Conservation (phyloP, 2,113 vertebrate genomes). For the Neodontobutis hainanensis region DNA sequence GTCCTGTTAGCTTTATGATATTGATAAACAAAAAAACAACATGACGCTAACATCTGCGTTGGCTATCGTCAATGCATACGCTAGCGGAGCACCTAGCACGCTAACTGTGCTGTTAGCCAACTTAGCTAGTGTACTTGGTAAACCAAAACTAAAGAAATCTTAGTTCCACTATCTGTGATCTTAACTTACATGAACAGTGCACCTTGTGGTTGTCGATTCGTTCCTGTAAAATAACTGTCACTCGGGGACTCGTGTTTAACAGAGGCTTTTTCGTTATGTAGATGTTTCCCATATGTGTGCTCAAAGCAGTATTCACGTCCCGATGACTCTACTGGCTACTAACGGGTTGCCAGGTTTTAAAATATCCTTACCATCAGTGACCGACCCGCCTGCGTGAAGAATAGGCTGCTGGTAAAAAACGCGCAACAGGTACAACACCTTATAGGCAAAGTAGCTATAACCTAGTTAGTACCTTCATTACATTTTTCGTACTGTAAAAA, state of each 20-base stretch:
- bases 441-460: no score
- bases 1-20: slow-evolving; percentile 39
- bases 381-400: no score
- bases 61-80: slow-evolving; percentile 57
- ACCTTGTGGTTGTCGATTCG: neutral
- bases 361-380: neutral
- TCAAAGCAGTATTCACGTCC: slow-evolving; percentile 30
- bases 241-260: neutral
- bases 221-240: neutral
- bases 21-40: slow-evolving; percentile 48
- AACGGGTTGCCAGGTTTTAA: slow-evolving; percentile 66
- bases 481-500: no score
- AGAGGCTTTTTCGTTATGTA: neutral
- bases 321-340: slow-evolving; percentile 26
- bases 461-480: no score
- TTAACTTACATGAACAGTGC: slow-evolving; percentile 50
- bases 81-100: slow-evolving; percentile 51
- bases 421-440: no score
- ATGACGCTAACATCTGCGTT: slow-evolving; percentile 63
- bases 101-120: slow-evolving; percentile 58
- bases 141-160: slow-evolving; percentile 51
- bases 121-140: slow-evolving; percentile 57
- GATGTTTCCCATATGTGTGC: slow-evolving; percentile 20
- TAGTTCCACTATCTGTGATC: slow-evolving; percentile 24
- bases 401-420: no score